Conservation (phyloP, 2,113 vertebrate species). For the Odocoileus hemionus region DNA sequence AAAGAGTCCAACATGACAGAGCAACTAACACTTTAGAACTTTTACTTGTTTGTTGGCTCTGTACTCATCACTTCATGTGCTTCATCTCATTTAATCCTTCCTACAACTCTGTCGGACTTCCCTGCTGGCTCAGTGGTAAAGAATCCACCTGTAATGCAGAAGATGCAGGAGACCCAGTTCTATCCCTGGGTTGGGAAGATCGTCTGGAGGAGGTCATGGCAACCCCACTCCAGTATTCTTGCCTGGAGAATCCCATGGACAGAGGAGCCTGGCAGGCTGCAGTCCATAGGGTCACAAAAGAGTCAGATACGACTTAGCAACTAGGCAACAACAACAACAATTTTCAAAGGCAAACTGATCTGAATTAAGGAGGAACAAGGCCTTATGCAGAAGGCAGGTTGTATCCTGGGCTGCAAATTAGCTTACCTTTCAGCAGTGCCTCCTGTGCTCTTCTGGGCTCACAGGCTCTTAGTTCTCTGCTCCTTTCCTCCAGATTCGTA, state of each 20-base stretch:
- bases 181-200: neutral
- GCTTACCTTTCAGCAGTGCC: neutral
- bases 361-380: neutral
- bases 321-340: neutral
- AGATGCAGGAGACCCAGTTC: neutral
- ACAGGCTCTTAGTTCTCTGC: neutral
- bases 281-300: neutral
- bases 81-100: neutral
- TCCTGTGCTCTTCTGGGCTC: neutral
- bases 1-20: neutral
- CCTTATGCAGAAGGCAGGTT: neutral
- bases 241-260: neutral
- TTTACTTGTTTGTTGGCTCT: neutral
- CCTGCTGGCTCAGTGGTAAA: neutral
- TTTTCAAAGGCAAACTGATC: neutral
- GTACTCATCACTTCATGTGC: neutral
- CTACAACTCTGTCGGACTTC: neutral
- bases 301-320: neutral
- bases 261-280: neutral
- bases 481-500: neutral
- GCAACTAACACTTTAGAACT: neutral
- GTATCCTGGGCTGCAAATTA: neutral
- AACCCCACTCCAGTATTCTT: neutral
- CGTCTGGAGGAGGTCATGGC: neutral
- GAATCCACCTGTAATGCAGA: neutral